phyloP scores from a whole-genome alignment of 2,797 vertebrate species.

The Discoglossus pictus region DNA sequence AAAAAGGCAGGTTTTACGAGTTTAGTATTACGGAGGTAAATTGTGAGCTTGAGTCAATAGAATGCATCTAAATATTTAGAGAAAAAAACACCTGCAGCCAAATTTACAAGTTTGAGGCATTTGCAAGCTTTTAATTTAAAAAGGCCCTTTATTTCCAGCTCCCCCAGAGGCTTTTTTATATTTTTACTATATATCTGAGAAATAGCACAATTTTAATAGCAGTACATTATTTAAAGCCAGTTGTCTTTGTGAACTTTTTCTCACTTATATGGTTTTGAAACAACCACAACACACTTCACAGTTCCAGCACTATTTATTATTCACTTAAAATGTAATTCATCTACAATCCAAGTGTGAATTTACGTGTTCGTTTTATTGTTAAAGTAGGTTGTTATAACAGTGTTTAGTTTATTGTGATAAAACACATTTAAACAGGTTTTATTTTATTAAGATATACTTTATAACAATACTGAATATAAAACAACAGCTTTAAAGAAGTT shows the following conservation, averaged over 20 bases:
- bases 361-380: slow-evolving; percentile 19
- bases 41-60: no score
- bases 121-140: no score
- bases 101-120: no score
- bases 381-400: slow-evolving; percentile 19
- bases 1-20: no score
- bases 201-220: slow-evolving; percentile 47
- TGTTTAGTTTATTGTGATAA: slow-evolving; percentile 11
- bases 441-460: no score
- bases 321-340: slow-evolving; percentile 13
- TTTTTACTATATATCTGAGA: slow-evolving; percentile 54
- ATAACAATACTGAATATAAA: no score
- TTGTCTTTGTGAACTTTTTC: slow-evolving; percentile 51
- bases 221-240: slow-evolving; percentile 54
- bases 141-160: no score
- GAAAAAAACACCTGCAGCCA: no score
- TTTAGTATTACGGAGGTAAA: no score
- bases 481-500: no score
- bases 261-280: slow-evolving; percentile 48
- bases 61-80: no score
- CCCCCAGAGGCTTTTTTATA: no score
- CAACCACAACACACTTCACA: slow-evolving; percentile 39
- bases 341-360: slow-evolving; percentile 22
- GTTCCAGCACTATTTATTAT: slow-evolving; percentile 26
- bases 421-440: slow-evolving; percentile 1